Evolutionary conservation across 1,140 invertebrate genomes (phyloP), one percentile per base, ranked within the genome.

Genomic region (Drosophila yakuba): DNA sequence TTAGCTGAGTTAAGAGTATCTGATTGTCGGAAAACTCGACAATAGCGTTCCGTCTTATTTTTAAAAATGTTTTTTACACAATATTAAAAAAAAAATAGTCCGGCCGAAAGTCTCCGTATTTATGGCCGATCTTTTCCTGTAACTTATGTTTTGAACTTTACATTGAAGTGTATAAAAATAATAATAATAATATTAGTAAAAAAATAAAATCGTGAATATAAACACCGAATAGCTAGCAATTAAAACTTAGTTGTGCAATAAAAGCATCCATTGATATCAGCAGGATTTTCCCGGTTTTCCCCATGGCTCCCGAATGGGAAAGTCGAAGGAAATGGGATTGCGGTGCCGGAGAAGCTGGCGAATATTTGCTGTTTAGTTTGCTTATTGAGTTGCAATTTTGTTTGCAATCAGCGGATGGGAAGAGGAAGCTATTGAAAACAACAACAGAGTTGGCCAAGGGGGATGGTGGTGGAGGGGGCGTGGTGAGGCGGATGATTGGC

Each of bases 301-400:
- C 58, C 32, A 32, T 68, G 41, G 43, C 17, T 44, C 36, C 4
- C 3, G 45, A 17, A 38, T n/a, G 20, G 23, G 60, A 25, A 35
- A 39, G 28, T 15, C 17, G 10, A 20, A 28, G 51, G 43, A 48
- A 36, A 25, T 35, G 52, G 41, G 38, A 20, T 35, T 48, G 64
- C 48, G 62, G 23, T 47, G 50, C 7, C 51, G n/a, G 43, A 10
- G 51, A 35, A 71, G 25, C n/a, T 25, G 43, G 47, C 32, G 76
- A 43, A 56, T 84, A 80, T 80, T 84, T 84, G 80, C 77, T 83
- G 77, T 85, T 84, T 77, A 80, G 81, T 74, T 85, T 85, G 77
- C 69, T 80, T 85, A 85, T 85, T 85, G 81, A 85, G 82, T 85
- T 85, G 81, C 82, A 85, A 80, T 80, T 85, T 81, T 85, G 82